Conservation (phyloP, 2,113 vertebrate species). For the Mobula hypostoma region DNA sequence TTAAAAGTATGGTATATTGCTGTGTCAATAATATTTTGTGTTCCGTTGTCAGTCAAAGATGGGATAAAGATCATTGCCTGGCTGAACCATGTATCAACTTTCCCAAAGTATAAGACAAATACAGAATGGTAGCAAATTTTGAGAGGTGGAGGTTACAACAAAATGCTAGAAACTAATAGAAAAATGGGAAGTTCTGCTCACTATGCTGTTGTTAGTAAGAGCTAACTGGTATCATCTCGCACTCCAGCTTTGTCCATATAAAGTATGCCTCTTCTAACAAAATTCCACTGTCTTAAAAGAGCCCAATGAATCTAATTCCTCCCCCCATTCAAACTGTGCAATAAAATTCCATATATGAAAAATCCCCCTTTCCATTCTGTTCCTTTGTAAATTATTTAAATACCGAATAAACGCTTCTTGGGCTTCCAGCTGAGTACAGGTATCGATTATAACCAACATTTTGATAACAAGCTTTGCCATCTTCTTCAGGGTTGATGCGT, state of each 20-base stretch:
- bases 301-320: background rate
- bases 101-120: background rate
- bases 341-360: background rate
- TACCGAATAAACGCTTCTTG: too few species aligned
- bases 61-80: background rate
- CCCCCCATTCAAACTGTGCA: background rate
- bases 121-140: background rate
- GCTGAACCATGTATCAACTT: background rate
- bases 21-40: background rate
- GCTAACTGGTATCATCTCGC: background rate
- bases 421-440: too few species aligned
- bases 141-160: background rate
- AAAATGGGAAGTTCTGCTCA: background rate
- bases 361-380: too few species aligned
- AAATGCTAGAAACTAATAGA: too few species aligned
- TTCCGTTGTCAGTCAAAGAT: background rate
- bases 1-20: background rate
- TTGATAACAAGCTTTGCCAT: too few species aligned
- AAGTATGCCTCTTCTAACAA: background rate
- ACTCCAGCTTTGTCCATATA: background rate
- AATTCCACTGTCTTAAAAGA: background rate
- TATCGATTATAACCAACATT: too few species aligned
- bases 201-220: background rate
- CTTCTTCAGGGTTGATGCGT: too few species aligned
- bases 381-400: background rate